Percentiles rank a stretch among this genome's conserved stretches.
phyloP scores from a whole-genome alignment of 2,113 vertebrate species.

The Chascanopsetta lugubris region DNA sequence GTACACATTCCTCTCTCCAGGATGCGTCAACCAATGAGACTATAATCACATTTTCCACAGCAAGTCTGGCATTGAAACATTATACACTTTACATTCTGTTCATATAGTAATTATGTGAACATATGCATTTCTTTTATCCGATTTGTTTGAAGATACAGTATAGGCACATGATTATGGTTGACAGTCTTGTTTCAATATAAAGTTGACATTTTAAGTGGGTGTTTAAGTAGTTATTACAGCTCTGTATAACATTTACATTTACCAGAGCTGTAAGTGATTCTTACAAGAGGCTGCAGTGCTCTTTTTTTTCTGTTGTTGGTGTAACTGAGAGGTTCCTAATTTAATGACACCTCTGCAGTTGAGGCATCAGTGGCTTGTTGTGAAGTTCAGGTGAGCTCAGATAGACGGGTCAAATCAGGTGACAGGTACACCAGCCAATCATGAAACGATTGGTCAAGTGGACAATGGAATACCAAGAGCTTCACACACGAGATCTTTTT shows the following conservation, averaged over 20 bases:
- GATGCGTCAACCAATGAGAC: constrained; percentile 27
- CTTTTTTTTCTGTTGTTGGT: background rate
- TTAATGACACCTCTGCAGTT: too few relatives aligned
- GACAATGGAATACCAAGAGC: too few relatives aligned
- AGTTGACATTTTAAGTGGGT: constrained; percentile 3
- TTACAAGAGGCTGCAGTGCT: background rate
- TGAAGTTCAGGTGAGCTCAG: too few relatives aligned
- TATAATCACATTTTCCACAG: constrained; percentile 42
- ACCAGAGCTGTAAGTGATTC: background rate
- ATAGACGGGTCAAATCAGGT: too few relatives aligned
- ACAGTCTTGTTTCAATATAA: constrained; percentile 6
- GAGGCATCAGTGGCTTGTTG: too few relatives aligned
- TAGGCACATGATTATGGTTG: background rate
- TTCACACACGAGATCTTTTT: too few relatives aligned
- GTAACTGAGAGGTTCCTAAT: background rate
- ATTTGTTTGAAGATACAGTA: constrained; percentile 15
- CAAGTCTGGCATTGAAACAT: constrained; percentile 21
- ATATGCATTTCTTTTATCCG: constrained; percentile 28
- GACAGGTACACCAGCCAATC: too few relatives aligned
- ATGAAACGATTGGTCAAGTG: too few relatives aligned
- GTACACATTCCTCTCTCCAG: constrained; percentile 3
- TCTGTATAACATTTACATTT: background rate
- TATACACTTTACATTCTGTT: constrained; percentile 24
- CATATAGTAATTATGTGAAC: background rate
- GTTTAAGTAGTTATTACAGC: constrained; percentile 23